Percentiles rank a stretch among this genome's conserved stretches.
phyloP scores from a whole-genome alignment of 2,797 vertebrate species.

The Eurystomus glaucurus region DNA sequence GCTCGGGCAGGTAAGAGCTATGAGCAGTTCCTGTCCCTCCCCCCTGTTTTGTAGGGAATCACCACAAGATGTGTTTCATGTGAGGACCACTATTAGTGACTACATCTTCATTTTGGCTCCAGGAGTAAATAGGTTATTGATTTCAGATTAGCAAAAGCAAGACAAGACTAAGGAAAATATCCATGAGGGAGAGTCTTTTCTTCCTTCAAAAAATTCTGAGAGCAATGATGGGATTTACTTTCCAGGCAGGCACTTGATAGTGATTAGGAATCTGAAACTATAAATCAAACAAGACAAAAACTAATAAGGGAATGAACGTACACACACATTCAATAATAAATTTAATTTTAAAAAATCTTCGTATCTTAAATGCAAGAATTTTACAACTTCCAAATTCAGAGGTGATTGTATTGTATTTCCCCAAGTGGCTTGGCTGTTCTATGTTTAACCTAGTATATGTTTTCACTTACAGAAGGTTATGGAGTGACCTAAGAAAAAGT shows the following conservation, averaged over 20 bases:
- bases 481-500: background rate
- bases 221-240: background rate
- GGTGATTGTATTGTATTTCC: background rate
- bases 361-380: background rate
- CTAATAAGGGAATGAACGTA: background rate
- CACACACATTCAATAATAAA: background rate
- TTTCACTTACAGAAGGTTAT: background rate
- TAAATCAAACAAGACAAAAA: background rate
- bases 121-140: background rate
- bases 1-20: background rate
- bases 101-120: background rate
- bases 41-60: background rate
- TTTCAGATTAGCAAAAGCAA: background rate
- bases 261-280: background rate
- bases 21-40: background rate
- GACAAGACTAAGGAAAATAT: background rate
- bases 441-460: background rate
- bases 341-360: accelerated
- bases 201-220: background rate
- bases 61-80: background rate
- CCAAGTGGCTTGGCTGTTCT: background rate
- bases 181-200: background rate
- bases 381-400: background rate
- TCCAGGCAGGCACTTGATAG: background rate
- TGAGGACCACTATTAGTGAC: background rate